Conservation (phyloP, 2,113 vertebrate genomes). For the Cercocebus atys region DNA sequence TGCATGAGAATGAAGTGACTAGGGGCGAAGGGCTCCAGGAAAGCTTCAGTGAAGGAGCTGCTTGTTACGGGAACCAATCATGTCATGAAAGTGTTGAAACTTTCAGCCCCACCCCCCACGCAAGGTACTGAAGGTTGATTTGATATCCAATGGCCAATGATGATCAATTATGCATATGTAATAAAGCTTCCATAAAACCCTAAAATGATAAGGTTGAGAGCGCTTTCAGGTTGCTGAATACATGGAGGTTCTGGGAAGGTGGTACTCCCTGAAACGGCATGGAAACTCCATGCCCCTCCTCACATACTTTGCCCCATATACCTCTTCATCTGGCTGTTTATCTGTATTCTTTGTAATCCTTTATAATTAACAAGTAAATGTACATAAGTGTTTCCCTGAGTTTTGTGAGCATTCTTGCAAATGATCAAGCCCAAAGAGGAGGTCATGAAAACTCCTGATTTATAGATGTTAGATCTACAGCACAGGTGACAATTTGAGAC, state of each 20-base stretch:
- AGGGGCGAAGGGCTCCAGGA: too few species aligned
- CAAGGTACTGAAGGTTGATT: not conserved
- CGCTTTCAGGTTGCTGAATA: not conserved
- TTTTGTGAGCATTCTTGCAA: not conserved
- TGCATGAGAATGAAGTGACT: not conserved
- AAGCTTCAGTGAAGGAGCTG: not conserved
- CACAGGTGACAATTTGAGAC: not conserved
- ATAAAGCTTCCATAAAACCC: not conserved
- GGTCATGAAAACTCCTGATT: not conserved
- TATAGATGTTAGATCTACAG: not conserved
- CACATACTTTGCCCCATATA: not conserved
- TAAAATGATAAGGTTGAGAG: not conserved
- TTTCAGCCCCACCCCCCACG: fast-evolving
- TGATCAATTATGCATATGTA: not conserved
- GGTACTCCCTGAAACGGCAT: fast-evolving
- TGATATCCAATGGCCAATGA: too few species aligned
- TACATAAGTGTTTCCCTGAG: not conserved
- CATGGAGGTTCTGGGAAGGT: not conserved
- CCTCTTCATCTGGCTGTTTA: not conserved
- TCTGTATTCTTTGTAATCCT: not conserved
- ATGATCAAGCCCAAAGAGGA: not conserved
- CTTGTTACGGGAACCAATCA: not conserved
- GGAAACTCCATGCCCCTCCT: fast-evolving
- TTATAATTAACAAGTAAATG: not conserved
- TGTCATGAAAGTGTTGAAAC: not conserved